Evolutionary conservation across 2,113 vertebrate genomes (phyloP).

Genomic region (Geococcyx californianus): DNA sequence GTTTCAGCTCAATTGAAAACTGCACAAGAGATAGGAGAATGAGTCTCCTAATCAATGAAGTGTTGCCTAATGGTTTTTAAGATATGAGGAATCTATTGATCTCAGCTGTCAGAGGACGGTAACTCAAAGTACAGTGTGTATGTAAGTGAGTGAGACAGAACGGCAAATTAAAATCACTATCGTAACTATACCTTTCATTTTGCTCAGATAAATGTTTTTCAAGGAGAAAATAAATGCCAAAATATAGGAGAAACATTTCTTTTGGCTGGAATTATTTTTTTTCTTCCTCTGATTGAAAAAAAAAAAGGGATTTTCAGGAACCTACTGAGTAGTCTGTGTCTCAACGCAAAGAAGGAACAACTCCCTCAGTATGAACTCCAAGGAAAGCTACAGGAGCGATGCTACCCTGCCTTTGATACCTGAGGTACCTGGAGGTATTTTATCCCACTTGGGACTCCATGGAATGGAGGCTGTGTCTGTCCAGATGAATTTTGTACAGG

Average conservation of each 20-base stretch:
- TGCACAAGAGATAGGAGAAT: neutral
- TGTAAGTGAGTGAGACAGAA: neutral
- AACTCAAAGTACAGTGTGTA: neutral
- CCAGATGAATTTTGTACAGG: neutral
- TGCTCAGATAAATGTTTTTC: neutral
- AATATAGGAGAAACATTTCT: neutral
- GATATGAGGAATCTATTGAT: slow-evolving; percentile 25
- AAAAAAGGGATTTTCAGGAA: neutral
- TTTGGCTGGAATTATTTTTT: neutral
- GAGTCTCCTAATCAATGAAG: neutral
- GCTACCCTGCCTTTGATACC: neutral
- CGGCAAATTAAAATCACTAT: neutral
- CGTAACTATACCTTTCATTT: neutral
- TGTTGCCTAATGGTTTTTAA: neutral
- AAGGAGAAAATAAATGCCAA: neutral
- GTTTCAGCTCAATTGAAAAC: slow-evolving; percentile 7
- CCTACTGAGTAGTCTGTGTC: neutral
- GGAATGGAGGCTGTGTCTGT: neutral
- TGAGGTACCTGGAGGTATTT: neutral
- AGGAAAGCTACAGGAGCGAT: neutral
- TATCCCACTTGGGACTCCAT: too few relatives aligned
- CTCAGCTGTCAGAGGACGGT: neutral
- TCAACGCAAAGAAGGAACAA: neutral
- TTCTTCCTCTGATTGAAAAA: neutral
- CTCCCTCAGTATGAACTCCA: neutral